phyloP scores from a whole-genome alignment of 2,888 invertebrate species.

The Folsomia manolachei region DNA sequence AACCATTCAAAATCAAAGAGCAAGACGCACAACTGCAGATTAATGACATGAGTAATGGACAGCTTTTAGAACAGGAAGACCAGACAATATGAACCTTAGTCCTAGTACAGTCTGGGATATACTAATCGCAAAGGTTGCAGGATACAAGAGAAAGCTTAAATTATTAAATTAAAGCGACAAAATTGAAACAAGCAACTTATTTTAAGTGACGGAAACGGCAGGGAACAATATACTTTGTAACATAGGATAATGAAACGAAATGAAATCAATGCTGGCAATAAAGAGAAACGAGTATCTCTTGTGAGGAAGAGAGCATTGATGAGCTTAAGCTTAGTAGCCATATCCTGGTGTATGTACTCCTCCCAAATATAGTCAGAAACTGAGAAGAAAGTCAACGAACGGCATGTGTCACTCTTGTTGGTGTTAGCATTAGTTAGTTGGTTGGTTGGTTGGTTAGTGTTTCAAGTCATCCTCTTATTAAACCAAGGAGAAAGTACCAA shows the following conservation, averaged over 20 bases:
- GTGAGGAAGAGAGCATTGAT: background rate
- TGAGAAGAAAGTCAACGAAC: background rate
- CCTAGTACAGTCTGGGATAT: background rate
- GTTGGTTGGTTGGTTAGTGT: background rate
- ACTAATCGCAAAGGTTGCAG: no score
- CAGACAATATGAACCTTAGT: no score
- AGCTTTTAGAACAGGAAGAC: background rate
- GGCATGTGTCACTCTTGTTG: background rate
- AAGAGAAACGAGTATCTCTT: background rate
- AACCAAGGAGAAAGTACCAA: background rate
- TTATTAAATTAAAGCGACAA: no score
- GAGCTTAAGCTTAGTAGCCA: no score
- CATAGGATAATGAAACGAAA: background rate
- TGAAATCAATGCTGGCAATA: background rate
- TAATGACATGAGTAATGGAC: background rate
- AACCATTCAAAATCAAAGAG: conserved; percentile 4
- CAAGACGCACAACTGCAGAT: background rate
- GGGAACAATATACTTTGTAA: no score
- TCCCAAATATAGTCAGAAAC: no score
- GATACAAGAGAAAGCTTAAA: no score
- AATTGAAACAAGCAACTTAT: no score
- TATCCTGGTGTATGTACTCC: no score
- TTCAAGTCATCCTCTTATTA: background rate
- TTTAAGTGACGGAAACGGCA: no score
- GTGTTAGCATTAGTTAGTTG: no score